These are phyloP conservation scores for Cygnus atratus DNA, from an alignment of 2,113 vertebrate genomes.

Conservation along the genomic window DNA sequence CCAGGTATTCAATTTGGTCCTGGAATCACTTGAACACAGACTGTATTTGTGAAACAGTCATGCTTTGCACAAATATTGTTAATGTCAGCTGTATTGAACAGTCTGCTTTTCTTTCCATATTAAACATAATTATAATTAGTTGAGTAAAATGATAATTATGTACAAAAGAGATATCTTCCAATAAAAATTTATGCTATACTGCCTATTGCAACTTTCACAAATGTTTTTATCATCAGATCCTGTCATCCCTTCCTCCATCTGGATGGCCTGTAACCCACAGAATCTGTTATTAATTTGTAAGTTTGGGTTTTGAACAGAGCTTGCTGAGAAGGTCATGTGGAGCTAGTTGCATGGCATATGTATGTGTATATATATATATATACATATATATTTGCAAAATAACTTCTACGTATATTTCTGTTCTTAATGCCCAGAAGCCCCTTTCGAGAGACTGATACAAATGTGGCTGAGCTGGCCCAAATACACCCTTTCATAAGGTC, in stretches of 20 bases:
- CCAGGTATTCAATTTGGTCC: conserved; percentile 44
- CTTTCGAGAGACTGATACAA: neutral
- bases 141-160: conserved; percentile 33
- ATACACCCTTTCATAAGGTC: neutral
- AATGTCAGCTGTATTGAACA: conserved; percentile 32
- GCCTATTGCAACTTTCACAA: neutral
- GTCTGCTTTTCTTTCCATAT: neutral
- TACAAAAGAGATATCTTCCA: conserved; percentile 16
- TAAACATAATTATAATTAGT: conserved; percentile 38
- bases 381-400: neutral
- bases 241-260: neutral
- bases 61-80: conserved; percentile 46
- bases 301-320: neutral
- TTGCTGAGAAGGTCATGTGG: neutral
- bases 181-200: conserved; percentile 18
- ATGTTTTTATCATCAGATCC: conserved; percentile 26
- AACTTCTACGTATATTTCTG: neutral
- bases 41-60: conserved; percentile 22
- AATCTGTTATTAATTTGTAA: conserved; percentile 33
- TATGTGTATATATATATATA: no score
- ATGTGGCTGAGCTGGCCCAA: neutral
- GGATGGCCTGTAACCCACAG: neutral
- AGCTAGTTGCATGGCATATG: neutral
- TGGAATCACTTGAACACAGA: conserved; percentile 37
- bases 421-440: neutral